Evolutionary conservation across 1,140 invertebrate species (phyloP).

Genomic region (Zaprionus capensis): DNA sequence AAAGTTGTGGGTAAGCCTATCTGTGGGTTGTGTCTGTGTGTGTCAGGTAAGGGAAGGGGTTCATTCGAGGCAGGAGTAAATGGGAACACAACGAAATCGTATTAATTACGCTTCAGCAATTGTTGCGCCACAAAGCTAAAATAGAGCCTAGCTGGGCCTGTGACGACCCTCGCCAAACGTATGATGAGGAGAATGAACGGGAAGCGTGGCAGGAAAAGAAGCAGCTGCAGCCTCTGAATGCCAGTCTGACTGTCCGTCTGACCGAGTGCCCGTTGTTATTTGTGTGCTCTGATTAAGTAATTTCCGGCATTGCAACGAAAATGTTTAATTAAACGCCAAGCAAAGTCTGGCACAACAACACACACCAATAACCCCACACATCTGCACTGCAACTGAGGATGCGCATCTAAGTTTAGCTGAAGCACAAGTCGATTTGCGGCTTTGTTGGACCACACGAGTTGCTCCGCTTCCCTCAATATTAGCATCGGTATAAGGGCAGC

Average conservation of each 20-base stretch:
- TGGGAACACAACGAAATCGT: constrained; percentile 77
- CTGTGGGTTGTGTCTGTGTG: not conserved
- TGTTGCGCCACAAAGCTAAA: constrained; percentile 81
- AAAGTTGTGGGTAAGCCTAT: not conserved
- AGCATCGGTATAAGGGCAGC: constrained; percentile 67
- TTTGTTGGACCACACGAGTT: constrained; percentile 60
- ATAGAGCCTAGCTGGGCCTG: constrained; percentile 65
- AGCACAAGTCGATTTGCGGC: constrained; percentile 43
- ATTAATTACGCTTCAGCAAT: constrained; percentile 81
- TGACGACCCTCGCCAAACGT: constrained; percentile 6
- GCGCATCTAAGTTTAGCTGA: constrained; percentile 1
- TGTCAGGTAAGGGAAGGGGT: not conserved
- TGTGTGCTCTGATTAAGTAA: constrained; percentile 53
- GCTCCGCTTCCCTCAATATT: constrained; percentile 49
- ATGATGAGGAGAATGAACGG: too few relatives aligned
- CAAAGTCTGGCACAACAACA: constrained; percentile 4
- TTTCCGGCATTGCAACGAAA: constrained; percentile 67
- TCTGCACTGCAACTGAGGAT: constrained; percentile 7
- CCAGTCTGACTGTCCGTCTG: not conserved
- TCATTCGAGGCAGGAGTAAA: constrained; percentile 56
- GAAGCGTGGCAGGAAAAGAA: not conserved
- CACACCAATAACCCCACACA: not conserved
- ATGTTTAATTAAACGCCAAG: constrained; percentile 74
- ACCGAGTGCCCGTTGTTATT: constrained; percentile 17
- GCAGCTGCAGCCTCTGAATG: constrained; percentile 7